Base-by-base conservation (phyloP, 2,113 vertebrate genomes). In the Pundamilia nyererei region DNA sequence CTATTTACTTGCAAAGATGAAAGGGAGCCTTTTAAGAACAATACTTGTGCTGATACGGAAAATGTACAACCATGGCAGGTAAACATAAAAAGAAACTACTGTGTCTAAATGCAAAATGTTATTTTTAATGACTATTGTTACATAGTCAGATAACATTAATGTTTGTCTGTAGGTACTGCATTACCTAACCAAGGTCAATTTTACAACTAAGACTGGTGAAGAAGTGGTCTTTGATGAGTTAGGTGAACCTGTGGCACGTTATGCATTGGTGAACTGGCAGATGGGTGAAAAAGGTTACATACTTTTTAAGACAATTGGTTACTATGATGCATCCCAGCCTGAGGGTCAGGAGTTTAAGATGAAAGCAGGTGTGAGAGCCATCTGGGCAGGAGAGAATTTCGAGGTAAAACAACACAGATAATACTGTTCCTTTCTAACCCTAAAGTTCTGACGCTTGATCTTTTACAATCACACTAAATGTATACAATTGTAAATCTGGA, bases 211-310 rank as follows among this genome's bases (percentile, higher is more conserved):
- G 58, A 94, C 83, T 53, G 95, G 95, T 81, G 96, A 97, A 38
- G 95, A 82, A 4, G 94, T 97, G 38, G 91, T 93, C 81, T 97
- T 97, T 92, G 95, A 97, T 83, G 85, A 94, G 14, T 38, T 87
- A 42, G 96, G 96, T 17, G 96, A 97, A 83, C 96, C 96, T n/a
- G 94, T 92, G 58, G 95, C 96, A 35, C 94, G 87, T 5, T 96
- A 97, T 54, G 95, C 95, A 13, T 89, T 97, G 68, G 95, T 97
- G 7, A 97, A 97, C 89, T 97, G 96, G 96, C 96, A 96, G 82
- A 94, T 91, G 86, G 94, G 94, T 82, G 38, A 87, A 3, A 92
- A 89, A 17, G 95, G 93, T 65, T 89, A 92, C n/a, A 93, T 96
- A 42, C 56, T 82, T 7, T 96, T 97, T 91, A 26, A 96, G 35